Evolutionary conservation across 2,888 invertebrate genomes (phyloP), one percentile per base, ranked within the genome.

Genomic region (Drosophila kuntzei): DNA sequence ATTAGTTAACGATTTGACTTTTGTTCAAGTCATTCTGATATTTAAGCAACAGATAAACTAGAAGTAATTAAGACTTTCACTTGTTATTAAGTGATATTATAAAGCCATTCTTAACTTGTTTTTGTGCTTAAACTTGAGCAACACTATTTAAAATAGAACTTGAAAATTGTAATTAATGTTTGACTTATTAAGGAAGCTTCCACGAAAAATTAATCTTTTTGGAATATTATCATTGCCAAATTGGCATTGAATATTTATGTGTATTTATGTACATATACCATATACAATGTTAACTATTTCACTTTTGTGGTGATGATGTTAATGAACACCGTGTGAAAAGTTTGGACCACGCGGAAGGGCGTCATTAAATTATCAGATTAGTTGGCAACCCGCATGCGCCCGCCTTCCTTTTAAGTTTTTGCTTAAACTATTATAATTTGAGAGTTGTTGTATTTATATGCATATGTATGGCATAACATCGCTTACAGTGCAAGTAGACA

Each of bases 281-380:
- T 14, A 7, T 2, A 8, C 47, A 37, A 49, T 20, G n/a, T 29
- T 2, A 36, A 27, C 51, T 41, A 25, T 51, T 22, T 16, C 12
- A 12, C n/a, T 14, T 11, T 51, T 36, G 16, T 27, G 16, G 18
- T 36, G 61, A 58, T 50, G 46, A 62, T 61, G 73, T 68, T 76
- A 86, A 79, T 74, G 80, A 50, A 65, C 83, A 54, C 39, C 77
- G 77, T 83, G 83, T 53, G 84, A 83, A 74, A 68, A 20, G 47
- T 43, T 41, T 49, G 59, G 44, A 29, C 53, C 61, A 71, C 57
- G 71, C 89, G 84, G 89, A 85, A 87, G 79, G 79, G 70, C 68
- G 61, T 79, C 74, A 71, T 86, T 83, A 80, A 79, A 86, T 77
- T 67, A 77, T 50, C 39, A 58, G 32, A 61, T 46, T 54, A 55